phyloP scores from a whole-genome alignment of 2,113 vertebrate species.

The Pao palembangensis region DNA sequence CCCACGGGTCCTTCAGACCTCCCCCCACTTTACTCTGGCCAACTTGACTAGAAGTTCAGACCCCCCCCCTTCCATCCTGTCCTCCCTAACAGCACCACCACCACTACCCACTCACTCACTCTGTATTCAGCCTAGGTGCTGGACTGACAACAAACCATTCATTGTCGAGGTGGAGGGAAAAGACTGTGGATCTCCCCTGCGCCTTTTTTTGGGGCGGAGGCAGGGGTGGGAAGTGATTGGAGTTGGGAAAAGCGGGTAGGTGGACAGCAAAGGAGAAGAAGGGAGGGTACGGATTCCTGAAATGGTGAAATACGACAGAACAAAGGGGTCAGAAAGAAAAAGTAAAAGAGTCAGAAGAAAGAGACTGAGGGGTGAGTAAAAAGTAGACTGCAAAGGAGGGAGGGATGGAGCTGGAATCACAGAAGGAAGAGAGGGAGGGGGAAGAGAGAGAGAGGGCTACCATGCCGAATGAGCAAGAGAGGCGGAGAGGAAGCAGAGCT shows the following conservation, averaged over 20 bases:
- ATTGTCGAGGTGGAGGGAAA: slow-evolving; percentile 74
- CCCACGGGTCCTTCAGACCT: slow-evolving; percentile 38
- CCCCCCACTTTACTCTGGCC: slow-evolving; percentile 60
- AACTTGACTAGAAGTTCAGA: slow-evolving; percentile 69
- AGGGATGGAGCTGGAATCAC: slow-evolving; percentile 46
- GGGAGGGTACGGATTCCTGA: slow-evolving; percentile 48
- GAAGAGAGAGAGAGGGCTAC: slow-evolving; percentile 62
- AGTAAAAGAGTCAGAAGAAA: slow-evolving; percentile 40
- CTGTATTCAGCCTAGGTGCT: slow-evolving; percentile 79
- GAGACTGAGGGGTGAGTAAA: slow-evolving; percentile 50
- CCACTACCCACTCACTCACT: slow-evolving; percentile 54
- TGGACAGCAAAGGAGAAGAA: slow-evolving; percentile 1
- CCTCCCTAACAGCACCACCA: slow-evolving; percentile 12
- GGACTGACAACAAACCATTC: slow-evolving; percentile 79
- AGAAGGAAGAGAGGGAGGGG: slow-evolving; percentile 27
- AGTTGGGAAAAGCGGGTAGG: slow-evolving; percentile 14
- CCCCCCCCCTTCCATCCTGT: too few relatives aligned
- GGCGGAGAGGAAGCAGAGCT: slow-evolving; percentile 81
- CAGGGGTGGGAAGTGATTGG: slow-evolving; percentile 21
- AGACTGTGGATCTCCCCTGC: slow-evolving; percentile 76
- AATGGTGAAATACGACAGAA: slow-evolving; percentile 56
- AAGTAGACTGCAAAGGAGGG: slow-evolving; percentile 46
- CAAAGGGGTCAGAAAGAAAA: slow-evolving; percentile 38
- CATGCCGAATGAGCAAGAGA: slow-evolving; percentile 80
- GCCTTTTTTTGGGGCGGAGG: slow-evolving; percentile 39